Percentiles rank a stretch among this genome's conserved stretches.
Evolutionary conservation across 2,797 vertebrate species (phyloP).

Genomic region (Orientallactaga sibirica): DNA sequence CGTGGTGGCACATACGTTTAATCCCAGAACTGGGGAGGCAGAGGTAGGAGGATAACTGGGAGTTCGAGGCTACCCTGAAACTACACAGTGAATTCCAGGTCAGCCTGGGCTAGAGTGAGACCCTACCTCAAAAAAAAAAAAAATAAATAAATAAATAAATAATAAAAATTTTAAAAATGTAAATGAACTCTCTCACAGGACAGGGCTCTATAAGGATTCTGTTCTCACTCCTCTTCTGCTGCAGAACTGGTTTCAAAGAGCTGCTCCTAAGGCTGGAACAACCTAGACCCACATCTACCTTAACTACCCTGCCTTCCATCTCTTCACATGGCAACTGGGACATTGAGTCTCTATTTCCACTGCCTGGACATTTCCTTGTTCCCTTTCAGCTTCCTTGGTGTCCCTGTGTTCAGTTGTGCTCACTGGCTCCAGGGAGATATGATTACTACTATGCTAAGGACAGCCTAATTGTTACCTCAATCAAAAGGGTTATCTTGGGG

Average conservation of each 20-base stretch:
- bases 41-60: too few relatives aligned
- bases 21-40: too few relatives aligned
- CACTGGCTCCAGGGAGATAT: fast-evolving
- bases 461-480: not conserved
- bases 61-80: too few relatives aligned
- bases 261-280: not conserved
- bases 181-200: not conserved
- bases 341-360: not conserved
- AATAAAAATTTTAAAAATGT: too few relatives aligned
- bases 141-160: too few relatives aligned
- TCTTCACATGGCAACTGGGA: not conserved
- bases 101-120: too few relatives aligned
- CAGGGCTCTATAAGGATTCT: not conserved
- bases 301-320: not conserved
- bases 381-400: not conserved
- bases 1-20: too few relatives aligned
- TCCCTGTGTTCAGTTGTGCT: not conserved
- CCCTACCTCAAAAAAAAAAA: too few relatives aligned
- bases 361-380: too few relatives aligned
- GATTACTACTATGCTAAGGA: not conserved
- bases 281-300: not conserved
- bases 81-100: too few relatives aligned
- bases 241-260: not conserved
- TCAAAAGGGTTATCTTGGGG: not conserved
- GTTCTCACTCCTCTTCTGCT: not conserved